A percentile compares a stretch with the other conserved stretches of the same genome.
Conservation (phyloP, 2,797 vertebrate genomes). For the Hydrolagus colliei region DNA sequence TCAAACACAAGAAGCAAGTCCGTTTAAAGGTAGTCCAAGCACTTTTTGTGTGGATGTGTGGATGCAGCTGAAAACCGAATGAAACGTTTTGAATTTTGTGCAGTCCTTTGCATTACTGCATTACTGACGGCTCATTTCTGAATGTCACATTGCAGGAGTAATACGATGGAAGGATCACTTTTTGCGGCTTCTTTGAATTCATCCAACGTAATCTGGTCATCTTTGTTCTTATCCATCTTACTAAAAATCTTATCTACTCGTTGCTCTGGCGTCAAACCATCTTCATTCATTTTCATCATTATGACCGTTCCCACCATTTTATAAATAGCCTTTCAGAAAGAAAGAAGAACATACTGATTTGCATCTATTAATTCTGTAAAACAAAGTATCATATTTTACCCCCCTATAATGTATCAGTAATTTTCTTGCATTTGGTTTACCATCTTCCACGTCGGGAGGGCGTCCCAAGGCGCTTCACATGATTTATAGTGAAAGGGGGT, state of each 20-base stretch:
- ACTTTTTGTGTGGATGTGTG: conserved; percentile 67
- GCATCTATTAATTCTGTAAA: conserved; percentile 1
- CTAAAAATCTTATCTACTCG: conserved; percentile 98
- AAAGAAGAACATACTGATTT: conserved; percentile 37
- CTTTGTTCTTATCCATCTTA: conserved; percentile 99
- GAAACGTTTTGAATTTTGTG: conserved; percentile 87
- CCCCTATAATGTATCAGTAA: not conserved
- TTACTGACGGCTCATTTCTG: conserved; percentile 80
- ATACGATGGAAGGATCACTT: conserved; percentile 96
- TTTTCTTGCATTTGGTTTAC: too few relatives aligned
- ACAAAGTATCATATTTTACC: not conserved
- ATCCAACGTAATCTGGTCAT: conserved; percentile 96
- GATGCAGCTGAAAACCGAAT: conserved; percentile 98
- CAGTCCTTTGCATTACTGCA: conserved; percentile 65
- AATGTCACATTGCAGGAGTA: conserved; percentile 98
- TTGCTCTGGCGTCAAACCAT: conserved; percentile 91
- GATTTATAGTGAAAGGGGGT: too few relatives aligned
- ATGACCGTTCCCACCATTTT: conserved; percentile 99
- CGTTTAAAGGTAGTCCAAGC: conserved; percentile 99
- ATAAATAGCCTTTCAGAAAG: conserved; percentile 82
- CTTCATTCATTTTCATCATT: conserved; percentile 99
- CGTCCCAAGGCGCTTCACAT: too few relatives aligned
- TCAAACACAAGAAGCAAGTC: conserved; percentile 99
- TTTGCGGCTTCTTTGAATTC: conserved; percentile 99
- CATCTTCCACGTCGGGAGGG: too few relatives aligned